Evolutionary conservation across 2,888 invertebrate species (phyloP).

Genomic region (Zhuqinia jingwanae): DNA sequence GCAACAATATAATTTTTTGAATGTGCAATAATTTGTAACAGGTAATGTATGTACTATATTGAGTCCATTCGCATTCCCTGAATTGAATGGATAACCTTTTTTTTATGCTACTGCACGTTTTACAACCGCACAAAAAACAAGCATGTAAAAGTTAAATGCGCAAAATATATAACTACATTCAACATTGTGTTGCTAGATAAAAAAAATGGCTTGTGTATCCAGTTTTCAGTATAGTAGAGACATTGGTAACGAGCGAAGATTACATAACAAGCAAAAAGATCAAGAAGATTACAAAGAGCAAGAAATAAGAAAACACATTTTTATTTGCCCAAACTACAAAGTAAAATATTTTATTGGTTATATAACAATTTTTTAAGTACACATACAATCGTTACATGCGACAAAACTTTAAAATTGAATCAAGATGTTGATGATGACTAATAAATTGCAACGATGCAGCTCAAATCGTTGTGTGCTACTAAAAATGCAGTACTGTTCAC

Average conservation of each 20-base stretch:
- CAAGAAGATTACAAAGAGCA: slow-evolving; percentile 21
- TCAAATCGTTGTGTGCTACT: not conserved
- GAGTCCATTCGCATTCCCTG: slow-evolving; percentile 8
- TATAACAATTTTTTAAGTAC: too few species aligned
- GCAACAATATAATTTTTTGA: not conserved
- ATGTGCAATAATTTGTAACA: too few species aligned
- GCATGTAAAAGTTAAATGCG: not conserved
- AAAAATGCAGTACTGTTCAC: not conserved
- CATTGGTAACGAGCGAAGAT: slow-evolving; percentile 11
- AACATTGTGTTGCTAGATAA: slow-evolving; percentile 12
- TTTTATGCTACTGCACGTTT: slow-evolving; percentile 1
- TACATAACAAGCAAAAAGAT: slow-evolving; percentile 29
- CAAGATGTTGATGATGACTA: not conserved
- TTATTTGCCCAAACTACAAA: not conserved
- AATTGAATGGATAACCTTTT: not conserved
- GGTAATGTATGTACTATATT: not conserved
- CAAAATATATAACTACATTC: not conserved
- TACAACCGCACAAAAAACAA: not conserved
- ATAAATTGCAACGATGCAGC: slow-evolving; percentile 1
- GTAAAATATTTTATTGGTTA: not conserved
- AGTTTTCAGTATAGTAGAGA: slow-evolving; percentile 15
- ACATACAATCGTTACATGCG: too few species aligned
- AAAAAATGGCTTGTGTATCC: not conserved
- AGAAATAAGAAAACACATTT: not conserved
- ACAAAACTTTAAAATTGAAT: too few species aligned